These are phyloP conservation scores for Virgularia gustaviana DNA, from an alignment of 92 coral and sea anemone species.

Conservation along the genomic window DNA sequence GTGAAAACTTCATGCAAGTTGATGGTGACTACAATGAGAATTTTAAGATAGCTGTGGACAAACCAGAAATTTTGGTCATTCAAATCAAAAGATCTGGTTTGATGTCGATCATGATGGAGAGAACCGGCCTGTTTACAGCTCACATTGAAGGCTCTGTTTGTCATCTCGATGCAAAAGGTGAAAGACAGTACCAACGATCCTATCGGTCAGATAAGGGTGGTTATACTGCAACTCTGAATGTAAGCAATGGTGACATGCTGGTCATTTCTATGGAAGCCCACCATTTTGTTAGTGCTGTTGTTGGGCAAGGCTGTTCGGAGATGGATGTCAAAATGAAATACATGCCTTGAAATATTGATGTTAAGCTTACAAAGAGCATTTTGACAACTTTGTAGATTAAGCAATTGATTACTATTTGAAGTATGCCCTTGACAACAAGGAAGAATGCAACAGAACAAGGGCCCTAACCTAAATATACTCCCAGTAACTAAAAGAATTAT, in stretches of 20 bases:
- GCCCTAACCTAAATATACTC: no score
- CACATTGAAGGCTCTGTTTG: slow-evolving; percentile 44
- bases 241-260: slow-evolving; percentile 5
- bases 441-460: no score
- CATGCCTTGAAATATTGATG: no score
- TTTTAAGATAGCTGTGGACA: slow-evolving; percentile 41
- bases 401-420: no score
- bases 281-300: slow-evolving; percentile 31
- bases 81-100: slow-evolving; percentile 12
- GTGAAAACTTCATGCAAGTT: slow-evolving; percentile 21
- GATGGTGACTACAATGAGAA: slow-evolving; percentile 4
- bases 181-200: slow-evolving; percentile 22
- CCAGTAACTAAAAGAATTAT: no score
- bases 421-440: no score
- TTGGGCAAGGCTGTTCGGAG: slow-evolving; percentile 43
- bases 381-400: no score
- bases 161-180: slow-evolving; percentile 8
- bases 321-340: slow-evolving; percentile 29
- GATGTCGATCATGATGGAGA: not conserved
- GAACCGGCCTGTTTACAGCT: slow-evolving; percentile 36
- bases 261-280: slow-evolving; percentile 36
- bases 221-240: slow-evolving; percentile 12
- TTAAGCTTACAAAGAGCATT: no score
- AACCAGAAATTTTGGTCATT: slow-evolving; percentile 31
- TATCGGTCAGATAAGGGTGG: slow-evolving; percentile 49